phyloP scores from a whole-genome alignment of 1,140 invertebrate genomes.

The Chrysopa pallens region DNA sequence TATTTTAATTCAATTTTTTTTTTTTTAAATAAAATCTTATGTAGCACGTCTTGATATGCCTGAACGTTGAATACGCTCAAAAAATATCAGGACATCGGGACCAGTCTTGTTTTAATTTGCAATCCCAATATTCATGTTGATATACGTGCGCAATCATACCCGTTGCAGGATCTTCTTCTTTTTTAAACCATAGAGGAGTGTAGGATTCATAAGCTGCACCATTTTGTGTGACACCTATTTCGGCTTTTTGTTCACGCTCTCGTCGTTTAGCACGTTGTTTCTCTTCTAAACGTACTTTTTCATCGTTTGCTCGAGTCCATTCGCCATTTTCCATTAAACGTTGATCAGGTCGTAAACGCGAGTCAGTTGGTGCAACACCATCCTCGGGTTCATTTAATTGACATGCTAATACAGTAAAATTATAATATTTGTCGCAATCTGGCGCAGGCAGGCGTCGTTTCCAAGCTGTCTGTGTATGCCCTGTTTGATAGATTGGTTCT shows the following conservation, averaged over 20 bases:
- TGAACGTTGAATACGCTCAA: slow-evolving; percentile 17
- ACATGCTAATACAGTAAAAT: slow-evolving; percentile 86
- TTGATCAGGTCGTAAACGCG: slow-evolving; percentile 85
- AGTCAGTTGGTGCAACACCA: slow-evolving; percentile 88
- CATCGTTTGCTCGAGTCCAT: slow-evolving; percentile 92
- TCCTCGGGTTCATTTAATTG: slow-evolving; percentile 92
- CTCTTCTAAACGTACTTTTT: slow-evolving; percentile 82
- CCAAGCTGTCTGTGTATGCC: slow-evolving; percentile 71
- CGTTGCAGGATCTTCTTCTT: slow-evolving; percentile 59
- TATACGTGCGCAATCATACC: slow-evolving; percentile 72
- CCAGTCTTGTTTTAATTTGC: slow-evolving; percentile 82
- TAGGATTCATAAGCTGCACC: slow-evolving; percentile 59
- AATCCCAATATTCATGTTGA: slow-evolving; percentile 83
- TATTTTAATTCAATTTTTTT: no score
- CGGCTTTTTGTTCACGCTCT: slow-evolving; percentile 58
- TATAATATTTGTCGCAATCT: slow-evolving; percentile 63
- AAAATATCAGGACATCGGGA: slow-evolving; percentile 84
- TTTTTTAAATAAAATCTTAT: no score
- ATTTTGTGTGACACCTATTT: slow-evolving; percentile 46
- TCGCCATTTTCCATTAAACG: slow-evolving; percentile 89
- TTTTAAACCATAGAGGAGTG: slow-evolving; percentile 82
- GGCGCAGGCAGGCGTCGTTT: slow-evolving; percentile 55
- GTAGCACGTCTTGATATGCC: no score
- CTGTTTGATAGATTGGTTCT: slow-evolving; percentile 73
- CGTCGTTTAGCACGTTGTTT: slow-evolving; percentile 70